These are phyloP conservation scores for Mus minutoides DNA, from an alignment of 2,797 vertebrate genomes.

Conservation along the genomic window DNA sequence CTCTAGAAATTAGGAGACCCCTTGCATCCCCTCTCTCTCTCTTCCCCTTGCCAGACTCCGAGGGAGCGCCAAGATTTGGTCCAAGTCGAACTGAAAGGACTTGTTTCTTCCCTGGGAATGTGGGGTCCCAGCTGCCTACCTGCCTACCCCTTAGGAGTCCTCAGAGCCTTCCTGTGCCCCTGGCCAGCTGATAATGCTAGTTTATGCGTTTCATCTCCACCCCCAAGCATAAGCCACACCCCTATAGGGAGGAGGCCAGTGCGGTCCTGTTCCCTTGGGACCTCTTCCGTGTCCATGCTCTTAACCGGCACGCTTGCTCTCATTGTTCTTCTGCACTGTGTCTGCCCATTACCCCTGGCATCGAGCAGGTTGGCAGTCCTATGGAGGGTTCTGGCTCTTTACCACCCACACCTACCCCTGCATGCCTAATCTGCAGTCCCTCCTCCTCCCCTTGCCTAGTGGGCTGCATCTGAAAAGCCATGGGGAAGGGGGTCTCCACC, in stretches of 20 bases:
- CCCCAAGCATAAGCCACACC: slow-evolving; percentile 42
- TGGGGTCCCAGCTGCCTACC: slow-evolving; percentile 64
- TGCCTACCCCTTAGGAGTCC: slow-evolving; percentile 61
- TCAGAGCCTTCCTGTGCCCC: slow-evolving; percentile 78
- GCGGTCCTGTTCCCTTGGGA: slow-evolving; percentile 56
- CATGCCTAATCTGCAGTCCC: slow-evolving; percentile 24
- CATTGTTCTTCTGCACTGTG: slow-evolving; percentile 51
- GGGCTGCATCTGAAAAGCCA: slow-evolving; percentile 55
- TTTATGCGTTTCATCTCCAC: slow-evolving; percentile 41
- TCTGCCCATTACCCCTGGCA: neutral
- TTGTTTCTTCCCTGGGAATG: slow-evolving; percentile 78
- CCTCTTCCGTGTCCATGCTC: slow-evolving; percentile 24
- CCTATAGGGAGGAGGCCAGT: slow-evolving; percentile 60
- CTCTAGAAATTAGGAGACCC: neutral
- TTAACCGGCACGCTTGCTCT: neutral
- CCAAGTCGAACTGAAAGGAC: slow-evolving; percentile 94
- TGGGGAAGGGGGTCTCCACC: neutral
- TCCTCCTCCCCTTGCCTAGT: neutral
- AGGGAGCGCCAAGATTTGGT: slow-evolving; percentile 99
- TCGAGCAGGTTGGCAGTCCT: neutral
- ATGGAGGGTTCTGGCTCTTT: neutral
- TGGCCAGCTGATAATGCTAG: slow-evolving; percentile 78
- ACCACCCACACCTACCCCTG: neutral
- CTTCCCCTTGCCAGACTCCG: slow-evolving; percentile 90
- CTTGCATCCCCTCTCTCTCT: slow-evolving; percentile 29